Evolutionary conservation across 2,797 vertebrate genomes (phyloP).

Genomic region (Lateolabrax maculatus): DNA sequence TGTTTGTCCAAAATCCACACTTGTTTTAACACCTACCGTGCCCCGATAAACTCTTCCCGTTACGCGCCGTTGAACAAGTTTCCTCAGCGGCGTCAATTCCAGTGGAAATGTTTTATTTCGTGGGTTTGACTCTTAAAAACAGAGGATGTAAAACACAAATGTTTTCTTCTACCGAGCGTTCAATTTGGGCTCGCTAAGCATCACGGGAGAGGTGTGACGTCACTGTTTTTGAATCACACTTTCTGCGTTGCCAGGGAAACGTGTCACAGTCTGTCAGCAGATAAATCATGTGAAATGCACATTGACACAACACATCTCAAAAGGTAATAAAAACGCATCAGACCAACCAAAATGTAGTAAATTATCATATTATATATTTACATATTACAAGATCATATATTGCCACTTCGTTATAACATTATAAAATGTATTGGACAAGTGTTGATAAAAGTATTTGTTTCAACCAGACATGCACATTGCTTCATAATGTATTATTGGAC

Average conservation of each 20-base stretch:
- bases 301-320: neutral
- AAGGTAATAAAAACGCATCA: too few species aligned
- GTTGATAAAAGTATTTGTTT: neutral
- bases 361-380: too few species aligned
- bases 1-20: conserved; percentile 60
- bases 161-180: conserved; percentile 72
- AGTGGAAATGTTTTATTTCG: conserved; percentile 7
- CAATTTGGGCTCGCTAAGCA: conserved; percentile 73
- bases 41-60: conserved; percentile 15
- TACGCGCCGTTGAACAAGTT: neutral
- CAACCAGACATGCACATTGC: neutral
- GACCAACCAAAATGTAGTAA: too few species aligned
- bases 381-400: too few species aligned
- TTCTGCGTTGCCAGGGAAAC: conserved; percentile 80
- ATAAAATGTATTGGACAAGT: too few species aligned
- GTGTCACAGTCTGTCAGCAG: conserved; percentile 4
- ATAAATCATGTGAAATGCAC: neutral
- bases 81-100: neutral
- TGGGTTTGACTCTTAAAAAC: conserved; percentile 36
- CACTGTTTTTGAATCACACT: conserved; percentile 79
- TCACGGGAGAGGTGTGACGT: conserved; percentile 80
- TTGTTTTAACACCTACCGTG: conserved; percentile 51
- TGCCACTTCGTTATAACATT: neutral
- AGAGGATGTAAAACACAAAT: conserved; percentile 50
- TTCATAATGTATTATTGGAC: neutral